Conservation (phyloP, 2,797 vertebrate genomes). For the Takifugu ocellatus region DNA sequence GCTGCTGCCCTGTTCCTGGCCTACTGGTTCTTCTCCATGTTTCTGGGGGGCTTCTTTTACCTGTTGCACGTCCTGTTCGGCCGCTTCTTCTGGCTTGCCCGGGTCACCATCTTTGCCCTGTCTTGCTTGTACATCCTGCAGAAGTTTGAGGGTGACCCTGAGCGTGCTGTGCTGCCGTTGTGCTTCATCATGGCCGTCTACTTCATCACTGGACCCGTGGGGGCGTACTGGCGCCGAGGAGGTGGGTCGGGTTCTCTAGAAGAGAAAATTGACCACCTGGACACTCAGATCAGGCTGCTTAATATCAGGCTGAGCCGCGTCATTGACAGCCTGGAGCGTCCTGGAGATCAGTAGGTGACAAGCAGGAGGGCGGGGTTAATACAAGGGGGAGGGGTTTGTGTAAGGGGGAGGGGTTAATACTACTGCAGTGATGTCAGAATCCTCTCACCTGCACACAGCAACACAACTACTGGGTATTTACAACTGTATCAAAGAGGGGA, state of each 20-base stretch:
- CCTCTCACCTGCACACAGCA: slow-evolving; percentile 29
- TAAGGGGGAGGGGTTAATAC: neutral
- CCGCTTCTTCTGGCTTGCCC: slow-evolving; percentile 92
- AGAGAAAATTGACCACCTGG: slow-evolving; percentile 95
- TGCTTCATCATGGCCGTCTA: slow-evolving; percentile 93
- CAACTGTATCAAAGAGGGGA: slow-evolving; percentile 29
- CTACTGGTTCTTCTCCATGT: slow-evolving; percentile 92
- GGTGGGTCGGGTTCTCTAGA: slow-evolving; percentile 80
- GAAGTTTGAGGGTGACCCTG: slow-evolving; percentile 93
- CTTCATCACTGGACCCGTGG: slow-evolving; percentile 94
- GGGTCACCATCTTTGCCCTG: slow-evolving; percentile 86
- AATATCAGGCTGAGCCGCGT: slow-evolving; percentile 93
- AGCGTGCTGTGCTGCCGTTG: slow-evolving; percentile 86
- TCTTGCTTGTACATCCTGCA: slow-evolving; percentile 97
- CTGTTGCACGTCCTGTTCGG: slow-evolving; percentile 86
- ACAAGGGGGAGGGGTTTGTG: slow-evolving; percentile 3
- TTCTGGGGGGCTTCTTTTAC: slow-evolving; percentile 90
- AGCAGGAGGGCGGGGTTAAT: neutral
- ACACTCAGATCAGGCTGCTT: slow-evolving; percentile 91
- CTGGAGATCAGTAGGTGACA: slow-evolving; percentile 74
- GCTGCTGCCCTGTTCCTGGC: slow-evolving; percentile 85
- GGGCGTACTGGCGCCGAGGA: slow-evolving; percentile 86
- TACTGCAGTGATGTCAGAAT: slow-evolving; percentile 32
- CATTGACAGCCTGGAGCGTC: slow-evolving; percentile 87
- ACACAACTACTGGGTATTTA: slow-evolving; percentile 45